Evolutionary conservation across 2,888 invertebrate genomes (phyloP), one percentile per base, ranked within the genome.

Genomic region (Amblyjoppa fuscipennis): DNA sequence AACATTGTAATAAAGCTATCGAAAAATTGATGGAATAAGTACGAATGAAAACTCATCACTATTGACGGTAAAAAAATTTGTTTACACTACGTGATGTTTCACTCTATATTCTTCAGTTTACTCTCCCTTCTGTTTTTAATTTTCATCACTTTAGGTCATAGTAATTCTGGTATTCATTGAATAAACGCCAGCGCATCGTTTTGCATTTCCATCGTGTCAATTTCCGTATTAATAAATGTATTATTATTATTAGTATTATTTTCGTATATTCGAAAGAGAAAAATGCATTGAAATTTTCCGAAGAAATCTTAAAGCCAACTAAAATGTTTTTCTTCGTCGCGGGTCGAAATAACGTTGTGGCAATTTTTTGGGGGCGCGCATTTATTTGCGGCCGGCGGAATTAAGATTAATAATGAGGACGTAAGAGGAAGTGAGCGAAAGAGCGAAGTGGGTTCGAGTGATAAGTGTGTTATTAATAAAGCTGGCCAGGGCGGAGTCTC

Each of bases 391-490:
- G 16, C 16, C 4, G 16, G 45, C 1, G 4, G 45, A 49, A 49
- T 49, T 16, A 49, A 49, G 16, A 49, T 4, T 49, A 1, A 9
- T 7, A 34, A 34, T 25, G 31, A n/a, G 34, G 16, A 64, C 64
- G 64, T 7, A 64, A 64, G 6, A 34, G 64, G 31, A 64, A 64
- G 34, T 34, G 34, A 64, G 31, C 31, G 13, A 34, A 34, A 6
- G 64, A 51, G 31, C 31, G n/a, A 71, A 71, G 51, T 71, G 7
- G 70, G n/a, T 53, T 31, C 11, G 3, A 16, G 31, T 49, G 61
- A 70, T 71, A 66, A 73, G 71, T 80, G 61, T 71, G 51, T 80
- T 80, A 71, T 80, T 64, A 66, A 80, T 71, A 71, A 73, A 73
- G 3, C 31, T 4, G 51, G n/a, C 71, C 71, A 66, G 64, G 34